These are phyloP conservation scores for Ricordea florida DNA, from an alignment of 92 coral and sea anemone species.

Conservation along the genomic window DNA sequence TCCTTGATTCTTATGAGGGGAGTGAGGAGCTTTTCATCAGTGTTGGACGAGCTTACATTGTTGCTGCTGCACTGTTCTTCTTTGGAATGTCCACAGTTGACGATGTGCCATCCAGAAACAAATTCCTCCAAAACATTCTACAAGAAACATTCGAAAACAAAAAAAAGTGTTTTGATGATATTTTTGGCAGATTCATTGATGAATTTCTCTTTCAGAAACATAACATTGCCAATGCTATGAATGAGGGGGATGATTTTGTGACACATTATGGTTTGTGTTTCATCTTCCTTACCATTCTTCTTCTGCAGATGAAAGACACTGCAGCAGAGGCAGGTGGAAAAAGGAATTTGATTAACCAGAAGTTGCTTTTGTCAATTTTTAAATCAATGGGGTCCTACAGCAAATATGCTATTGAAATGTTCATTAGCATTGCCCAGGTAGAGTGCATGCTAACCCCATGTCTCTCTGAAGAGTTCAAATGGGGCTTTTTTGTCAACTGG, in stretches of 20 bases:
- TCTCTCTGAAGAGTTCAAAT: conserved; percentile 68
- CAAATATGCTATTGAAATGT: conserved; percentile 80
- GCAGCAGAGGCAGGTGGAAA: conserved; percentile 79
- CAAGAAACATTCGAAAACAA: conserved; percentile 8
- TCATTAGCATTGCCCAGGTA: conserved; percentile 69
- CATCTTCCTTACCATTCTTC: conserved; percentile 67
- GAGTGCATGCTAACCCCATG: conserved; percentile 64
- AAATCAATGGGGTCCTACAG: conserved; percentile 74
- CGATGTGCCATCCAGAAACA: conserved; percentile 46
- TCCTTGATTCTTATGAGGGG: conserved; percentile 71
- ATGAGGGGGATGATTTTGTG: conserved; percentile 48
- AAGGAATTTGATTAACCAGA: conserved; percentile 71
- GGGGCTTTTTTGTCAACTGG: conserved; percentile 72
- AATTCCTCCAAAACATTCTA: conserved; percentile 52
- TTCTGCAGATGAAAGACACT: conserved; percentile 80
- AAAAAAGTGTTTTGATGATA: conserved; percentile 35
- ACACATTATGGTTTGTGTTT: conserved; percentile 71
- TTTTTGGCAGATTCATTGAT: conserved; percentile 29
- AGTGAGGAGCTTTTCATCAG: conserved; percentile 82
- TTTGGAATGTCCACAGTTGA: conserved; percentile 67
- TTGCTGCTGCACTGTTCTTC: conserved; percentile 63
- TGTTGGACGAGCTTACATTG: conserved; percentile 71
- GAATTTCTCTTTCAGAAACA: conserved; percentile 1
- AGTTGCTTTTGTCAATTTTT: conserved; percentile 65
- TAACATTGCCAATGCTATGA: neutral